These are phyloP conservation scores for Paratrypauchen microcephalus DNA, from an alignment of 2,797 vertebrate species.

Conservation along the genomic window DNA sequence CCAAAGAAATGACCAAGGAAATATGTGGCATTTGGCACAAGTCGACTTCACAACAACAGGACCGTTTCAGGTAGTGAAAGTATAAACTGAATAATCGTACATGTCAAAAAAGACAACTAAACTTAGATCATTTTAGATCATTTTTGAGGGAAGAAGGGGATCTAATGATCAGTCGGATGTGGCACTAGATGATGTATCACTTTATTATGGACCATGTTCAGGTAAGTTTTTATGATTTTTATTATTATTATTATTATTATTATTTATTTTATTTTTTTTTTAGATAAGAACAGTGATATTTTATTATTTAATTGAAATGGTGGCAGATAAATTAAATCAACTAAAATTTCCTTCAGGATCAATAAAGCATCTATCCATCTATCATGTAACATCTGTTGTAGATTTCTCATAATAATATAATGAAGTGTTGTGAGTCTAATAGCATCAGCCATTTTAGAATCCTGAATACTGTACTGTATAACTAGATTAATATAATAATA, in stretches of 20 bases:
- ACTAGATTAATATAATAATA: not conserved
- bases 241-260: no score
- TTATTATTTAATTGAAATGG: no score
- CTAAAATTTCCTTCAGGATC: no score
- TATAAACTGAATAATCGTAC: not conserved
- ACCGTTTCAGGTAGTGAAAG: slow-evolving; percentile 52
- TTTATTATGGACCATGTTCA: slow-evolving; percentile 69
- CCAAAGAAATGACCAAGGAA: slow-evolving; percentile 69
- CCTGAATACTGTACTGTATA: not conserved
- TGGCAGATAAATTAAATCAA: no score
- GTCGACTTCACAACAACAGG: slow-evolving; percentile 62
- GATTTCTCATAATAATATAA: no score
- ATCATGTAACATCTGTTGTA: no score
- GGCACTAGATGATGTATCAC: slow-evolving; percentile 79
- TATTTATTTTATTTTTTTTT: not conserved
- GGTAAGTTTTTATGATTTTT: slow-evolving; percentile 48
- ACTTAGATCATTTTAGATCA: slow-evolving; percentile 59
- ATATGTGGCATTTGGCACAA: slow-evolving; percentile 69
- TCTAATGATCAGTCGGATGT: slow-evolving; percentile 72
- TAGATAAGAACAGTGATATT: not conserved
- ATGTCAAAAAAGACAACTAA: not conserved
- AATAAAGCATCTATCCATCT: no score
- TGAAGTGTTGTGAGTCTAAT: not conserved
- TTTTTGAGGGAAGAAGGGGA: slow-evolving; percentile 75
- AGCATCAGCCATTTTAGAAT: not conserved